Conservation (phyloP, 2,113 vertebrate species). For the Ailurus styani region DNA sequence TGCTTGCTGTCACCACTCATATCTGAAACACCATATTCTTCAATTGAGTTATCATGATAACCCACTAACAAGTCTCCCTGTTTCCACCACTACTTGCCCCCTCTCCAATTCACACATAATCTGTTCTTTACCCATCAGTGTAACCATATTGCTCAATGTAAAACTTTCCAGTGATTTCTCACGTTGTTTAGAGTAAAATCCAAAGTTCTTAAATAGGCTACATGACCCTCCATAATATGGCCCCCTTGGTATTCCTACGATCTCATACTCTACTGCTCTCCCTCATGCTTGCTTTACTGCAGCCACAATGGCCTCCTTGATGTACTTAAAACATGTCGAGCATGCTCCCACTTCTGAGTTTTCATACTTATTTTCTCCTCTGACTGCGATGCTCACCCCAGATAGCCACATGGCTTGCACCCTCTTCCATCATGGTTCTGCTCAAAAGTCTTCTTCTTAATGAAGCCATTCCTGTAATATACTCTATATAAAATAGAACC, state of each 20-base stretch:
- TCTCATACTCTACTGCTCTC: neutral
- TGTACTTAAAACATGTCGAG: neutral
- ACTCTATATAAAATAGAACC: neutral
- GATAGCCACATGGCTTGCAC: neutral
- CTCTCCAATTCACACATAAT: neutral
- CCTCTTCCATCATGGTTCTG: neutral
- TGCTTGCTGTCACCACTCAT: neutral
- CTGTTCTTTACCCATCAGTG: neutral
- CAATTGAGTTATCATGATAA: neutral
- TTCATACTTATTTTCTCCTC: neutral
- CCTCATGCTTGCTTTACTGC: neutral
- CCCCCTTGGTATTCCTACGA: neutral
- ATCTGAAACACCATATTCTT: neutral
- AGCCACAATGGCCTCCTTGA: neutral
- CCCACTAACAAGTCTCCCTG: neutral
- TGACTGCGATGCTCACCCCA: neutral
- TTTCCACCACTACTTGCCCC: neutral
- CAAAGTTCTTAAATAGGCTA: neutral
- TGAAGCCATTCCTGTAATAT: neutral
- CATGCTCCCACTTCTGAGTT: neutral
- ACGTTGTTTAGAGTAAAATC: neutral
- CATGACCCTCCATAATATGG: neutral
- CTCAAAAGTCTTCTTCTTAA: neutral
- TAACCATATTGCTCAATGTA: neutral
- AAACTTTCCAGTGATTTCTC: neutral